These are phyloP conservation scores for Amphipyra berbera DNA, from an alignment of 2,888 invertebrate genomes.

Conservation along the genomic window DNA sequence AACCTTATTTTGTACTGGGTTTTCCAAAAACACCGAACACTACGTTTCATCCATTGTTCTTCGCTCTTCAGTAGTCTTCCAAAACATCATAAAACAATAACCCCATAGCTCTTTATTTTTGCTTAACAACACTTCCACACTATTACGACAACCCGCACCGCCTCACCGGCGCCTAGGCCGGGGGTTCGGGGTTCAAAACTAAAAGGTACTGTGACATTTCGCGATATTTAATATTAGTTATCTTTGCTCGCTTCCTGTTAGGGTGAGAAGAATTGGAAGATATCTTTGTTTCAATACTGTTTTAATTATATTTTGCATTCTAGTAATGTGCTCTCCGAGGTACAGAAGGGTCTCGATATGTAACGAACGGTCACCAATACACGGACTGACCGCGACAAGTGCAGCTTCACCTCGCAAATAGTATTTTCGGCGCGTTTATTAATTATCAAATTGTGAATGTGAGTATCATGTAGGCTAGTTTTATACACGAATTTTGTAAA, in stretches of 20 bases:
- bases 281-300: background rate
- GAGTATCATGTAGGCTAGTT: too few relatives aligned
- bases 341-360: too few relatives aligned
- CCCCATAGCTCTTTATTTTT: slow-evolving; percentile 17
- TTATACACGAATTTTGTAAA: too few relatives aligned
- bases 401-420: too few relatives aligned
- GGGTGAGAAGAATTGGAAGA: background rate
- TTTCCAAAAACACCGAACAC: background rate
- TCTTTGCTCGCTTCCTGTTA: slow-evolving; percentile 9
- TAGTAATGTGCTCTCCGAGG: too few relatives aligned
- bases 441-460: too few relatives aligned
- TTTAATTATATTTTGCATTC: background rate
- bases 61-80: slow-evolving; percentile 13
- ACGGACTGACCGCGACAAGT: too few relatives aligned
- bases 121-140: slow-evolving; percentile 39
- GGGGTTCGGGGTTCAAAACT: slow-evolving; percentile 53
- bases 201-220: slow-evolving; percentile 52
- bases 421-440: too few relatives aligned
- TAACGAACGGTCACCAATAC: too few relatives aligned
- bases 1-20: background rate
- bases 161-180: slow-evolving; percentile 59
- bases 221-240: slow-evolving; percentile 37
- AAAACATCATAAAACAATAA: slow-evolving; percentile 52
- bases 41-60: background rate
- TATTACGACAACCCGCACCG: slow-evolving; percentile 46